A percentile compares a stretch with the other conserved stretches of the same genome.
Evolutionary conservation across 2,888 invertebrate genomes (phyloP).

Genomic region (Poecilobothrus nobilitatus): DNA sequence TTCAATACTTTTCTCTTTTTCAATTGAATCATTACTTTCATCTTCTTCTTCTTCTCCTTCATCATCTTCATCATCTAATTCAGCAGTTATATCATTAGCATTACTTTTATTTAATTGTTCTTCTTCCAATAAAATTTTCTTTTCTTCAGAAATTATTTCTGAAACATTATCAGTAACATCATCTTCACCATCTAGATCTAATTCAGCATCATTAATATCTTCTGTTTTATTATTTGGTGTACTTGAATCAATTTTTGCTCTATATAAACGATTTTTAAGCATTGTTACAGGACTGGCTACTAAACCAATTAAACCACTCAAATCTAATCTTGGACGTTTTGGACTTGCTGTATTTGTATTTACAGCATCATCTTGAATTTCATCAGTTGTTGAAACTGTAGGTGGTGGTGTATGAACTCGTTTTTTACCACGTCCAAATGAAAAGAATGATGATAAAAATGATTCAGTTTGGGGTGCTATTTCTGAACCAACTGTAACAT

Average conservation of each 20-base stretch:
- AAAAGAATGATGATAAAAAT: slow-evolving; percentile 31
- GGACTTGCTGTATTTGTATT: slow-evolving; percentile 34
- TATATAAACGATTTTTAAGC: slow-evolving; percentile 36
- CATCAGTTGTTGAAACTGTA: slow-evolving; percentile 13
- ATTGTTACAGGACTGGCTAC: slow-evolving; percentile 37
- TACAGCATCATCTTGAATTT: slow-evolving; percentile 11
- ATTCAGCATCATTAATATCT: slow-evolving; percentile 4
- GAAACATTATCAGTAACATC: slow-evolving; percentile 18
- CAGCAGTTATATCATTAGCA: not conserved
- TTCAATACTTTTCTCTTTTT: not conserved
- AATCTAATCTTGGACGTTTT: slow-evolving; percentile 37
- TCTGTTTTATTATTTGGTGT: slow-evolving; percentile 27
- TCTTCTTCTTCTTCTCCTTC: not conserved
- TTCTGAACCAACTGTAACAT: slow-evolving; percentile 42
- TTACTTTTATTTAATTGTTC: not conserved
- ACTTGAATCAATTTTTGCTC: slow-evolving; percentile 31
- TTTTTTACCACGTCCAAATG: slow-evolving; percentile 38
- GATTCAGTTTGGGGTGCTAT: slow-evolving; percentile 35
- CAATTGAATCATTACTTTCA: slow-evolving; percentile 3
- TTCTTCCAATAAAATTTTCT: not conserved
- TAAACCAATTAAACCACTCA: slow-evolving; percentile 31
- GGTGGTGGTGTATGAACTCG: slow-evolving; percentile 36
- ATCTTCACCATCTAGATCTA: not conserved
- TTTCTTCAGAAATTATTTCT: slow-evolving; percentile 1
- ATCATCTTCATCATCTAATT: not conserved